Evolutionary conservation across 2,797 vertebrate genomes (phyloP), one percentile per base, ranked within the genome.

Genomic region (Onychomys torridus): DNA sequence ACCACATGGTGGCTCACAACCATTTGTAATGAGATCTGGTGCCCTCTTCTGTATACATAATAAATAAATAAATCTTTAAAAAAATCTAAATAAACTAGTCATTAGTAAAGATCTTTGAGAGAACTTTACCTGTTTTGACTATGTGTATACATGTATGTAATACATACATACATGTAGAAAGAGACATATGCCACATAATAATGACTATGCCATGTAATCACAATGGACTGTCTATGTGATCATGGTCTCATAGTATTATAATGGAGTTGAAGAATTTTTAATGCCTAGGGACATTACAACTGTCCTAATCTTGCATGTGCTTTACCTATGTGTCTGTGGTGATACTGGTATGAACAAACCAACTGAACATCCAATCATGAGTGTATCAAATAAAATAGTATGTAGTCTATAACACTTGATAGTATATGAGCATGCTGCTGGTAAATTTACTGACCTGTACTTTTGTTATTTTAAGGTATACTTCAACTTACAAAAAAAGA

Each of bases 51-150:
- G n/a, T n/a, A n/a, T n/a, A n/a, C n/a, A n/a, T n/a, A n/a, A n/a
- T n/a, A n/a, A n/a, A n/a, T n/a, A n/a, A n/a, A n/a, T n/a, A n/a
- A n/a, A n/a, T n/a, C n/a, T n/a, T n/a, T n/a, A n/a, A n/a, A n/a
- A n/a, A n/a, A 91, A 81, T 81, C 86, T 92, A 92, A n/a, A 23
- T 34, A 89, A 94, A 71, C 13, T 88, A 8, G 37, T 81, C 37
- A 73, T 93, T 95, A 40, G 19, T 87, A 90, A 92, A 90, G 11
- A 92, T 71, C 4, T 78, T 83, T 87, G 67, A 59, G 34, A 55
- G 90, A 43, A 87, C n/a, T 79, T 59, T n/a, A 63, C 14, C 34
- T 82, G 9, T 90, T 87, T 23, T 46, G 25, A 32, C 12, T 69
- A 59, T 34, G 9, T 89, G 40, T 63, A 67, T 61, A 21, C 13